Evolutionary conservation across 2,888 invertebrate species (phyloP).

Genomic region (Chrysomela aeneicollis): DNA sequence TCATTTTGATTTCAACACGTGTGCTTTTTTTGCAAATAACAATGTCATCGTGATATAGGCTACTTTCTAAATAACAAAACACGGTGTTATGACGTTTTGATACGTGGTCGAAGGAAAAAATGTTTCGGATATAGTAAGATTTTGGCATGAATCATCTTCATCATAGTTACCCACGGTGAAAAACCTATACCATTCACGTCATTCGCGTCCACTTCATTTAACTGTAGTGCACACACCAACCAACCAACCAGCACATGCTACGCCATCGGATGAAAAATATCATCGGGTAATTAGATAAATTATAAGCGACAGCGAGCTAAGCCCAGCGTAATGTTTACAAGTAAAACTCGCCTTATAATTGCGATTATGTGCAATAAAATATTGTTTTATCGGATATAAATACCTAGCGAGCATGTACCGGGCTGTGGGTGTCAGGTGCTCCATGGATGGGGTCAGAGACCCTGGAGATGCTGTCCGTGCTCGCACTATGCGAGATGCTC

Average conservation of each 20-base stretch:
- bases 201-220: not conserved
- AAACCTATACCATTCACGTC: not conserved
- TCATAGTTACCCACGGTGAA: too few species aligned
- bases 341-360: conserved; percentile 57
- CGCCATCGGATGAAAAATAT: conserved; percentile 28
- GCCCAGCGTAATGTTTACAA: conserved; percentile 50
- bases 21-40: too few species aligned
- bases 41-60: too few species aligned
- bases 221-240: not conserved
- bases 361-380: conserved; percentile 60
- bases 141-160: too few species aligned
- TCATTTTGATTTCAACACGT: too few species aligned
- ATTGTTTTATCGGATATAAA: conserved; percentile 61
- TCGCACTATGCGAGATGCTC: conserved; percentile 36
- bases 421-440: conserved; percentile 62
- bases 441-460: conserved; percentile 58
- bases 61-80: too few species aligned
- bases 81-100: too few species aligned
- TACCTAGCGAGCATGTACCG: conserved; percentile 49
- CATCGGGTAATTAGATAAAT: conserved; percentile 47
- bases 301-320: conserved; percentile 43
- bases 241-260: not conserved
- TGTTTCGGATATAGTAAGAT: too few species aligned
- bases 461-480: conserved; percentile 37
- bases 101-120: too few species aligned